Percentiles rank a stretch among this genome's conserved stretches.
These are phyloP conservation scores for Bucco capensis DNA, from an alignment of 2,113 vertebrate genomes.

Conservation along the genomic window DNA sequence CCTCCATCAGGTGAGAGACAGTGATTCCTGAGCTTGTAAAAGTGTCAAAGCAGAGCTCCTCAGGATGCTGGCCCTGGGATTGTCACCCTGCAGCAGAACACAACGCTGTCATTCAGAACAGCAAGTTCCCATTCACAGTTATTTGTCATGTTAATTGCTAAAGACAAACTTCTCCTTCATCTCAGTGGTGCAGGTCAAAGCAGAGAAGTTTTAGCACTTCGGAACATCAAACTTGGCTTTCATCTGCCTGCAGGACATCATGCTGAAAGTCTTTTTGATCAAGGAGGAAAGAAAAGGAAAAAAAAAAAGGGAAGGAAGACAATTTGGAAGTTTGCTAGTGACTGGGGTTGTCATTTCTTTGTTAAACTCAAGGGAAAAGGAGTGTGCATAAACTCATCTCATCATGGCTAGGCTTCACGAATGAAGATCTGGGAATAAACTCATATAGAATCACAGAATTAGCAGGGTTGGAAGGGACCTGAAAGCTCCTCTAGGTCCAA, in stretches of 20 bases:
- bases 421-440: too few relatives aligned
- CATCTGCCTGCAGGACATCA: not conserved
- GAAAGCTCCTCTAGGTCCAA: too few relatives aligned
- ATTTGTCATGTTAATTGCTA: constrained; percentile 55
- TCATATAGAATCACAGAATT: too few relatives aligned
- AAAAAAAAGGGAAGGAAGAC: not conserved
- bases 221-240: constrained; percentile 46
- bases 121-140: constrained; percentile 34
- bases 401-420: too few relatives aligned
- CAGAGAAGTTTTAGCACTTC: constrained; percentile 46
- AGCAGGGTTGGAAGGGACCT: too few relatives aligned
- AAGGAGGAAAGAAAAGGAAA: not conserved
- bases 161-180: constrained; percentile 52
- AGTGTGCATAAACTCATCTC: not conserved
- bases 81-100: constrained; percentile 24
- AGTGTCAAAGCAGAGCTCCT: not conserved
- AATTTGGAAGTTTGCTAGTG: constrained; percentile 17
- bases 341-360: constrained; percentile 13
- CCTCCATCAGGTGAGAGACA: constrained; percentile 13
- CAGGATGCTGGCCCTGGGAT: not conserved
- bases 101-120: constrained; percentile 19
- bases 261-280: constrained; percentile 45
- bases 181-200: not conserved
- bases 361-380: constrained; percentile 26
- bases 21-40: not conserved